Conservation (phyloP, 2,888 invertebrate species). For the Clepsis dumicolana region DNA sequence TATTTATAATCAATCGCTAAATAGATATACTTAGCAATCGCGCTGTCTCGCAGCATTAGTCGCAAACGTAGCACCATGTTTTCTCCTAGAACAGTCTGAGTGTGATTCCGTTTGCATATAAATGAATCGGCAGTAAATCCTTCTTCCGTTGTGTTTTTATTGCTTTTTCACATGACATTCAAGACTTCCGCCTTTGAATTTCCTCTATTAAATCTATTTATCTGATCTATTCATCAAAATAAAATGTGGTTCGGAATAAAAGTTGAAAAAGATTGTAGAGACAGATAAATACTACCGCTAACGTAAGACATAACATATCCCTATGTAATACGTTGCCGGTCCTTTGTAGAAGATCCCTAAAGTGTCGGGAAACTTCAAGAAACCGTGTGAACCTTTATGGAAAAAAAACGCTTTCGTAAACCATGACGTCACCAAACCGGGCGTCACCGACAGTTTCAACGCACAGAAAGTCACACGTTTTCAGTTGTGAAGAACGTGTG, state of each 20-base stretch:
- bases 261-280: no score
- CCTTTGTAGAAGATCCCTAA: no score
- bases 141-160: conserved; percentile 13
- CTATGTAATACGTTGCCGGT: no score
- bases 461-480: conserved; percentile 65
- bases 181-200: conserved; percentile 14
- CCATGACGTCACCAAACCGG: conserved; percentile 62
- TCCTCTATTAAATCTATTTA: background rate
- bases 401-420: conserved; percentile 45
- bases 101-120: conserved; percentile 28
- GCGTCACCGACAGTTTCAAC: conserved; percentile 56
- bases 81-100: conserved; percentile 9
- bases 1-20: background rate
- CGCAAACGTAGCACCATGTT: background rate
- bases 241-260: no score
- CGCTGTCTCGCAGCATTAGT: background rate
- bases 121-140: conserved; percentile 19
- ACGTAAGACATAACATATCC: no score
- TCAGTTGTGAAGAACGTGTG: conserved; percentile 41
- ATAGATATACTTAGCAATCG: background rate
- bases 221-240: no score
- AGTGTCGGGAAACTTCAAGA: no score
- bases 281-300: no score
- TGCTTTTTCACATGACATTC: conserved; percentile 25
- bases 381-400: conserved; percentile 2